These are phyloP conservation scores for Channallabes apus DNA, from an alignment of 2,797 vertebrate species.

Conservation along the genomic window DNA sequence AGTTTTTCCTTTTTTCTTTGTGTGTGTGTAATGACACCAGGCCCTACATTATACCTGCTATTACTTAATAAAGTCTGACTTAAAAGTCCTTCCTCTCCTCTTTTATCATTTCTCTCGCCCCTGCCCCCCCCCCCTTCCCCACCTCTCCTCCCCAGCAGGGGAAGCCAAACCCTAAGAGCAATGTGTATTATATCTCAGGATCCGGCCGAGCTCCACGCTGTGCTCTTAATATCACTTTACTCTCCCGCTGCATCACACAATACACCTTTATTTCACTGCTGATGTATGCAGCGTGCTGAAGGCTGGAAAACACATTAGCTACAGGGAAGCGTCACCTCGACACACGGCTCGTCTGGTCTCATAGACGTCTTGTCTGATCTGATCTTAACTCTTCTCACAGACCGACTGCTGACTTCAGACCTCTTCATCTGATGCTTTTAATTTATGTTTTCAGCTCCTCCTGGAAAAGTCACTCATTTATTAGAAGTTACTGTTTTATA, in stretches of 20 bases:
- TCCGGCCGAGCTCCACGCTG: not conserved
- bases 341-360: not conserved
- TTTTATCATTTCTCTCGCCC: not conserved
- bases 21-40: not conserved
- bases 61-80: slow-evolving; percentile 48
- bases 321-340: not conserved
- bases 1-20: too few species aligned
- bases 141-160: not conserved
- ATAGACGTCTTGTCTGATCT: not conserved
- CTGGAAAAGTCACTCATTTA: not conserved
- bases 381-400: not conserved
- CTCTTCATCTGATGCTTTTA: not conserved
- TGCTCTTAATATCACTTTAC: slow-evolving; percentile 17
- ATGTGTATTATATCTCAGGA: not conserved
- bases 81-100: not conserved
- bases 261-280: not conserved
- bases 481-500: not conserved
- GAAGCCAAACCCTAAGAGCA: not conserved
- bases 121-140: too few species aligned
- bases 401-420: not conserved
- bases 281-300: not conserved
- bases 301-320: not conserved
- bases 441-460: not conserved
- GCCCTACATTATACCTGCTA: slow-evolving; percentile 26
- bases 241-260: not conserved